Evolutionary conservation across 1,140 invertebrate species (phyloP), one percentile per base, ranked within the genome.

Genomic region (Megalonaias nervosa): DNA sequence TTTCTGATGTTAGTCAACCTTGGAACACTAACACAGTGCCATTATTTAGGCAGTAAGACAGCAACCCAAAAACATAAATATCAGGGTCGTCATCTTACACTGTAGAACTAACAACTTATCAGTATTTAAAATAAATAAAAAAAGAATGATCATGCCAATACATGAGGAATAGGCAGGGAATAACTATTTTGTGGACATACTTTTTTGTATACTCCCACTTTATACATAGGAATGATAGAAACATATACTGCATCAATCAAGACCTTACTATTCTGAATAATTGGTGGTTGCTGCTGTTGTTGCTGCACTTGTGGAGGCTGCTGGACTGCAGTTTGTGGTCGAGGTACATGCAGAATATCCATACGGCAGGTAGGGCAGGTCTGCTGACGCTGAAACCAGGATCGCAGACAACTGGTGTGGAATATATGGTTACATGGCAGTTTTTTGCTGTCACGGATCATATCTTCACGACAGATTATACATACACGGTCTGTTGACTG

Each of bases 381-480:
- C 92, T 99, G 99, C 91, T 99, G 99, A 16, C 98, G 93, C 92
- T 99, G 99, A 91, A 99, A 99, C 98, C 98, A 99, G 9, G 97
- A 97, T 14, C 98, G 94, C n/a, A 99, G 92, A 91, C 99, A 99
- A 56, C 96, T 95, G 31, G 97, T 96, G 91, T 99, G 99, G 92
- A 99, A 99, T 86, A 99, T 99, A 90, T 99, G 99, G 91, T 98
- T 98, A 92, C 99, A 99, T 0, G 99, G 98, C 74, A 99, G 92
- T 89, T 99, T 99, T 92, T 99, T 99, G 79, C 88, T 87, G 68
- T 80, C 81, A 80, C 92, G 92, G 61, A 93, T 90, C 96, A 97
- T 98, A 90, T 97, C 95, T 91, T 97, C 98, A 72, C 98, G 93
- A 88, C 99, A 99, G 85, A 99, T 99, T 83, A 99, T 99, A 91